A percentile compares a stretch with the other conserved stretches of the same genome.
Evolutionary conservation across 2,888 invertebrate species (phyloP).

Genomic region (Leistus spinibarbis): DNA sequence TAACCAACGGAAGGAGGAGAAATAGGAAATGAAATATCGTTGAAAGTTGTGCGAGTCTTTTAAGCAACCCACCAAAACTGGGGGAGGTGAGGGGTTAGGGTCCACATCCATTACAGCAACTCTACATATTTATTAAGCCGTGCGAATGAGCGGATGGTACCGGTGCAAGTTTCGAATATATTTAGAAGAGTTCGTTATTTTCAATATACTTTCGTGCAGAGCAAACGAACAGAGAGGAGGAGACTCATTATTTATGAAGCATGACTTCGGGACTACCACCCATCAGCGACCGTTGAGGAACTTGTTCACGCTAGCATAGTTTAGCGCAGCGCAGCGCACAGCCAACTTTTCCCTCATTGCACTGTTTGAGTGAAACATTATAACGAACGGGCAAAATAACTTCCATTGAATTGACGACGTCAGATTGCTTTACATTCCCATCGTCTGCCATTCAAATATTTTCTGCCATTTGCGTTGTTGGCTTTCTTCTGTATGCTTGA

Average conservation of each 20-base stretch:
- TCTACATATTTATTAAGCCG: constrained; percentile 25
- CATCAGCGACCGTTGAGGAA: background rate
- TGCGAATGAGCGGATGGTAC: constrained; percentile 15
- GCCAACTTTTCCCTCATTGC: background rate
- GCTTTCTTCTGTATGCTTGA: constrained; percentile 7
- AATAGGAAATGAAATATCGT: constrained; percentile 9
- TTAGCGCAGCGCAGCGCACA: background rate
- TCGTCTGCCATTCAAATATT: background rate
- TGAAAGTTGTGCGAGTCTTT: constrained; percentile 10
- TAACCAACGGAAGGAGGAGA: background rate
- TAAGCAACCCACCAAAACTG: too few relatives aligned
- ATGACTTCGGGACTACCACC: constrained; percentile 1
- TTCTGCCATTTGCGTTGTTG: too few relatives aligned
- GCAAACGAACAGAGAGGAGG: background rate
- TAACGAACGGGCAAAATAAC: background rate
- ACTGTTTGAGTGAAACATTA: background rate
- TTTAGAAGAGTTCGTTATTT: constrained; percentile 24
- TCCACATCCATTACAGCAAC: constrained; percentile 4
- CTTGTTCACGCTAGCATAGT: constrained; percentile 4
- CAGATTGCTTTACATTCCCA: background rate
- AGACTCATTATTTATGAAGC: constrained; percentile 8
- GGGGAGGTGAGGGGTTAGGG: background rate
- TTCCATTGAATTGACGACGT: background rate
- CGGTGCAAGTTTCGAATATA: constrained; percentile 8
- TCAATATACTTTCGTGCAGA: constrained; percentile 5